A percentile compares a stretch with the other conserved stretches of the same genome.
Evolutionary conservation across 2,113 vertebrate genomes (phyloP).

Genomic region (Sigmodon hispidus): DNA sequence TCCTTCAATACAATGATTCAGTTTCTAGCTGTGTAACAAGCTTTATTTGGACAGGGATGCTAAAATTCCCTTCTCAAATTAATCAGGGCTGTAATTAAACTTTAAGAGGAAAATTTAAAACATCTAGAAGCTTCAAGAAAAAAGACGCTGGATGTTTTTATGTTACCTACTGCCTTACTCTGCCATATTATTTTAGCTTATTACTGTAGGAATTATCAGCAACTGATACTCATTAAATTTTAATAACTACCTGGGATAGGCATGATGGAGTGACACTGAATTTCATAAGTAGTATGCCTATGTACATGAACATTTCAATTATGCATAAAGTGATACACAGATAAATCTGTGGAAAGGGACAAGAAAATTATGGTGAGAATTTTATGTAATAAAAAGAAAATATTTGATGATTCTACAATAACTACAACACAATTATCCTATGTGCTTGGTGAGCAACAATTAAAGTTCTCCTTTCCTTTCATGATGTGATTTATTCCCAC

Average conservation of each 20-base stretch:
- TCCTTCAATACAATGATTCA: conserved; percentile 4
- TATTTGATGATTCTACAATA: conserved; percentile 33
- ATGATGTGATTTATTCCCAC: conserved; percentile 61
- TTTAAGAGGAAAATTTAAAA: neutral
- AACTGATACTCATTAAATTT: conserved; percentile 50
- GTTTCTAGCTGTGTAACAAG: conserved; percentile 2
- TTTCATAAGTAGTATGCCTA: neutral
- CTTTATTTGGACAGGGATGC: neutral
- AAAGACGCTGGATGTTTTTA: conserved; percentile 19
- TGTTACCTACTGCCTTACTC: conserved; percentile 61
- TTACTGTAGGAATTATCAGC: conserved; percentile 48
- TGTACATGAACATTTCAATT: conserved; percentile 51
- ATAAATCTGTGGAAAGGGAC: conserved; percentile 40
- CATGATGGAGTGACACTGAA: neutral
- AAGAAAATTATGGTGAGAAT: conserved; percentile 35
- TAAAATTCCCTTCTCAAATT: conserved; percentile 49
- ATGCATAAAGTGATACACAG: conserved; percentile 9
- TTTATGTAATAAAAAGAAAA: conserved; percentile 48
- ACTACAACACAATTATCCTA: conserved; percentile 14
- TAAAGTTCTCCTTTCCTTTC: conserved; percentile 43
- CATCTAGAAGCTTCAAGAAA: neutral
- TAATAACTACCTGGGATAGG: conserved; percentile 42
- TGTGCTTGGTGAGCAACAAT: conserved; percentile 36
- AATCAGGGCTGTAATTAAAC: conserved; percentile 41
- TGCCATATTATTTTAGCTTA: conserved; percentile 26